Evolutionary conservation across 2,888 invertebrate species (phyloP).

Genomic region (Ennomos quercinarius): DNA sequence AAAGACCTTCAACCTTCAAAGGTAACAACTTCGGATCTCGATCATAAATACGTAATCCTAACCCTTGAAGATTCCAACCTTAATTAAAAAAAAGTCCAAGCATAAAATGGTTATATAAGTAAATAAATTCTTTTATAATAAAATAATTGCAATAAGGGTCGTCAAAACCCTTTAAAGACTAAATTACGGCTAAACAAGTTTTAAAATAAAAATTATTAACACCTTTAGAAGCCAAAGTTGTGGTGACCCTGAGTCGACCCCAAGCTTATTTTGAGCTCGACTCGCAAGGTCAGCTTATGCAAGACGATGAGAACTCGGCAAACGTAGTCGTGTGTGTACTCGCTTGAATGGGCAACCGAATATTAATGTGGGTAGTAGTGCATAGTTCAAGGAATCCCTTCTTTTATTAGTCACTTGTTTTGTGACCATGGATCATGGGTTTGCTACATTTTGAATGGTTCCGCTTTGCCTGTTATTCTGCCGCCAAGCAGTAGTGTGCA

Average conservation of each 20-base stretch:
- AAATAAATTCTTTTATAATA: conserved; percentile 5
- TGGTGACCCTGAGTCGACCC: conserved; percentile 39
- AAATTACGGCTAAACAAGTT: conserved; percentile 20
- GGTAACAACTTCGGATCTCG: too few species aligned
- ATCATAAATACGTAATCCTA: too few species aligned
- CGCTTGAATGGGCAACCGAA: conserved; percentile 26
- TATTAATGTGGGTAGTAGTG: conserved; percentile 20
- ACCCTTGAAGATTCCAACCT: too few species aligned
- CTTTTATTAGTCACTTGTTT: neutral
- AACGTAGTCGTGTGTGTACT: conserved; percentile 3
- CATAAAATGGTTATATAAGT: too few species aligned
- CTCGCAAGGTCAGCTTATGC: conserved; percentile 57
- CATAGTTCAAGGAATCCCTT: conserved; percentile 29
- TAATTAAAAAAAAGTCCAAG: too few species aligned
- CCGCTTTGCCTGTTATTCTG: too few species aligned
- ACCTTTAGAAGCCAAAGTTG: conserved; percentile 11
- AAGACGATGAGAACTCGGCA: conserved; percentile 56
- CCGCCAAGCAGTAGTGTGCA: too few species aligned
- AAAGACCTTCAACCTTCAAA: too few species aligned
- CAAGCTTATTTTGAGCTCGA: conserved; percentile 33
- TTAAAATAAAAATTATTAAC: conserved; percentile 16
- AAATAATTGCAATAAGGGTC: conserved; percentile 1
- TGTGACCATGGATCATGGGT: neutral
- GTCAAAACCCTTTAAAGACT: conserved; percentile 21
- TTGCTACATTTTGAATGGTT: neutral